Percentiles rank a stretch among this genome's conserved stretches.
Conservation (phyloP, 2,888 invertebrate species). For the Acanthosepion lycidas region DNA sequence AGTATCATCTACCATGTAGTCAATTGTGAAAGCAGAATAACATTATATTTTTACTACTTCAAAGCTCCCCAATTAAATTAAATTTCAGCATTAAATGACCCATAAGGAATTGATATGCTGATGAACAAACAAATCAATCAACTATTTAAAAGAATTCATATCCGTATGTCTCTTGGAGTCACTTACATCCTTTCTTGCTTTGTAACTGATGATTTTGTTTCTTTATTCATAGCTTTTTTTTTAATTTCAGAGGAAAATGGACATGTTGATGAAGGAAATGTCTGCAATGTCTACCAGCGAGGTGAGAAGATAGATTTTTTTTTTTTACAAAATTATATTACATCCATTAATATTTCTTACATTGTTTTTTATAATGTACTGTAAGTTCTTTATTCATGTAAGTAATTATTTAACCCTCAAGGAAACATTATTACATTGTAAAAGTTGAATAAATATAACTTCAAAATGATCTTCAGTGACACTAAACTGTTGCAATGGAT, state of each 20-base stretch:
- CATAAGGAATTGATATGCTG: too few relatives aligned
- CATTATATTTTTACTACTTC: too few relatives aligned
- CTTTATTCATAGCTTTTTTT: not conserved
- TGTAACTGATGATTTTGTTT: not conserved
- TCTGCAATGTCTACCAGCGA: conserved; percentile 71
- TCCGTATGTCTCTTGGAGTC: not conserved
- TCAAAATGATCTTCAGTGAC: too few relatives aligned
- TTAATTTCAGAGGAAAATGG: conserved; percentile 67
- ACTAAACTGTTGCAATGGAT: too few relatives aligned
- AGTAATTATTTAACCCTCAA: not conserved
- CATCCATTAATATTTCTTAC: not conserved
- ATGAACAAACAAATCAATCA: too few relatives aligned
- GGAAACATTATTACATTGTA: not conserved
- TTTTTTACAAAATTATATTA: not conserved
- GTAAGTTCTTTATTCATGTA: not conserved
- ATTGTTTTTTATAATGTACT: not conserved
- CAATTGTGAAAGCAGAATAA: too few relatives aligned
- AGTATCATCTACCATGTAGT: too few relatives aligned
- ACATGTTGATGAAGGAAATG: conserved; percentile 74
- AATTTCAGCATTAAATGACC: too few relatives aligned
- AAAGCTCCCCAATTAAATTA: too few relatives aligned
- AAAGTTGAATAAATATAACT: not conserved
- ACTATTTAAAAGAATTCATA: not conserved
- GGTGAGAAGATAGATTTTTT: conserved; percentile 58
- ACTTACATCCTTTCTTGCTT: not conserved